phyloP scores from a whole-genome alignment of 2,888 invertebrate genomes.

The Tetranychus piercei region DNA sequence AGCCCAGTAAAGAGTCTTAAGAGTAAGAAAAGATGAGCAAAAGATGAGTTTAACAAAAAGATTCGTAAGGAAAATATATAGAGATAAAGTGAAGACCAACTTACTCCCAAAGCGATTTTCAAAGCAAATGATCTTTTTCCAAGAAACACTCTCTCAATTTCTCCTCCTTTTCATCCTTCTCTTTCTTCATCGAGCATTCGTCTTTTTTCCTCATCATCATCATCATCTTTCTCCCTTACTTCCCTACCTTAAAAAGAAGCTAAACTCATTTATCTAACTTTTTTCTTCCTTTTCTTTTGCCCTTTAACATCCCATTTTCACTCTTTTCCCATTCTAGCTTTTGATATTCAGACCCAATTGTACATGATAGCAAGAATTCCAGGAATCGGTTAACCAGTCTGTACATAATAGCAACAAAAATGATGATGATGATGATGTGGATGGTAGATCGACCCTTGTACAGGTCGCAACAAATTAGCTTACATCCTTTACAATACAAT shows the following conservation, averaged over 20 bases:
- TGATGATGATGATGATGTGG: background rate
- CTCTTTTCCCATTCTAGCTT: background rate
- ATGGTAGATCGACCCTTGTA: background rate
- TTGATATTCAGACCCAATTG: too few relatives aligned
- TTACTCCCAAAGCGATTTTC: background rate
- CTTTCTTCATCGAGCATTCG: background rate
- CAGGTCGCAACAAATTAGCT: conserved; percentile 1
- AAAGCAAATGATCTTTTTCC: background rate
- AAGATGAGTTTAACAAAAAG: too few relatives aligned
- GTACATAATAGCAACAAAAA: background rate
- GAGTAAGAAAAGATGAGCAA: too few relatives aligned
- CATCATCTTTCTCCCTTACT: conserved; percentile 4
- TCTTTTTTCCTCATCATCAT: background rate
- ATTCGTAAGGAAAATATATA: background rate
- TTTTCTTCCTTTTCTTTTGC: background rate
- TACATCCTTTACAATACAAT: background rate
- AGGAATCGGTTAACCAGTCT: background rate
- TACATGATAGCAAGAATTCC: background rate
- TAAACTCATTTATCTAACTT: background rate
- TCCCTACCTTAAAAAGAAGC: background rate
- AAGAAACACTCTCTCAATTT: conserved; percentile 2
- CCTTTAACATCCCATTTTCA: conserved; percentile 1
- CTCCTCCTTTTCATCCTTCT: background rate
- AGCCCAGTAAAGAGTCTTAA: too few relatives aligned
- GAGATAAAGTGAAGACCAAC: background rate